phyloP scores from a whole-genome alignment of 2,888 invertebrate genomes.

The Lissonota sp. region DNA sequence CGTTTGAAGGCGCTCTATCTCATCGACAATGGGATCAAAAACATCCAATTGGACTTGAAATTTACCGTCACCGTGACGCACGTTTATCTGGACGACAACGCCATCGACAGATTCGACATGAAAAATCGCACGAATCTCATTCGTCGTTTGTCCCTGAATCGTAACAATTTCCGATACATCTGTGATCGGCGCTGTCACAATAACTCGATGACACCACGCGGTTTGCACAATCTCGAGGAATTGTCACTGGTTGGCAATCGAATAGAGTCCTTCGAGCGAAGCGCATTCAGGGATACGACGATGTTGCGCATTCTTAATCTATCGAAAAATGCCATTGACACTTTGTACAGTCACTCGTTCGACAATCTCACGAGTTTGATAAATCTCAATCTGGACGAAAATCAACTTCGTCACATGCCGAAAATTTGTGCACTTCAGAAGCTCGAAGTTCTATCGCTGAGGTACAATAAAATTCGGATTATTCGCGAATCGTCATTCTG shows the following conservation, averaged over 20 bases:
- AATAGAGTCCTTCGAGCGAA: not conserved
- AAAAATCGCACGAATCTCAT: not conserved
- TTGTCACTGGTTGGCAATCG: not conserved
- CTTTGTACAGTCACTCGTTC: not conserved
- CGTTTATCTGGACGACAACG: constrained; percentile 1
- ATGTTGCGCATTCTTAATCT: not conserved
- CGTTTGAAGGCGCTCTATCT: constrained; percentile 15
- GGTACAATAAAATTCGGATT: not conserved
- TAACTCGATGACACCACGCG: not conserved
- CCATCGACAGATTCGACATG: not conserved
- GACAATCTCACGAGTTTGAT: not conserved
- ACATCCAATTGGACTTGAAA: not conserved
- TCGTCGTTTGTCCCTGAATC: constrained; percentile 9
- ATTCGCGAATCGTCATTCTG: not conserved
- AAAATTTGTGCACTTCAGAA: not conserved
- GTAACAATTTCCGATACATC: not conserved
- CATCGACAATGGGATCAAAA: not conserved
- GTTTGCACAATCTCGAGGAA: constrained; percentile 4
- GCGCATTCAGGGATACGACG: not conserved
- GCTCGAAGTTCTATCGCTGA: not conserved
- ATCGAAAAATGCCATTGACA: not conserved
- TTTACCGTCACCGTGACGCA: not conserved
- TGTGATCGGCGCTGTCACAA: not conserved
- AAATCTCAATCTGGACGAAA: constrained; percentile 4
- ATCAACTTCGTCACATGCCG: not conserved